Evolutionary conservation across 2,113 vertebrate genomes (phyloP), one percentile per base, ranked within the genome.

Genomic region (Pteronura brasiliensis): DNA sequence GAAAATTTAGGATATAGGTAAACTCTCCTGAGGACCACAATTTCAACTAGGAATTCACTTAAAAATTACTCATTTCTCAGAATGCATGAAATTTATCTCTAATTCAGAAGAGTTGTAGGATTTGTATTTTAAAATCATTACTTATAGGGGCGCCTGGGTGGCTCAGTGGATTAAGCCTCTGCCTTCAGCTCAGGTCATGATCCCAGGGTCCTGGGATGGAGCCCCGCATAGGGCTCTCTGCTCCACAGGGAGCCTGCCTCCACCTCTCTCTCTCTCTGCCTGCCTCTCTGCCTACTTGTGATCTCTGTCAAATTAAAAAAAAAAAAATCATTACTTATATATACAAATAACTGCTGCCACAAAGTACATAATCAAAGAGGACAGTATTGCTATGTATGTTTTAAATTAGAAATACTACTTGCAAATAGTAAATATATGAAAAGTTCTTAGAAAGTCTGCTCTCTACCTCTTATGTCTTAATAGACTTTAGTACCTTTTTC

Each of bases 11-110:
- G 12, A n/a, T 84, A 92, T 21, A 44, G 6, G 15, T 52, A 39
- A 61, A 67, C 10, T 95, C 23, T 61, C 47, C 27, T 11, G 44
- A 87, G 42, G n/a, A 94, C 17, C 71, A 44, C 39, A 74, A 82
- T 90, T 93, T 81, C 80, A 91, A 90, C 4, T 88, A 87, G 79
- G 88, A 93, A 88, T 79, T 89, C 39, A 79, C 27, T 69, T 80
- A 36, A 90, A 95, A 77, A 31, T 59, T 76, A 34, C 85, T 87
- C 34, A 59, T 77, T 90, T 88, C 81, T 94, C 52, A 80, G 25
- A 90, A 55, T 72, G 71, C 14, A 71, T 84, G 87, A 72, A 74
- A n/a, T 47, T 94, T 55, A 85, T 80, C 63, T 93, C 80, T 76
- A 80, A 93, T 42, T 95, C 52, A 61, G 72, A 90, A 83, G 52